Conservation (phyloP, 2,113 vertebrate species). For the Plestiodon gilberti region DNA sequence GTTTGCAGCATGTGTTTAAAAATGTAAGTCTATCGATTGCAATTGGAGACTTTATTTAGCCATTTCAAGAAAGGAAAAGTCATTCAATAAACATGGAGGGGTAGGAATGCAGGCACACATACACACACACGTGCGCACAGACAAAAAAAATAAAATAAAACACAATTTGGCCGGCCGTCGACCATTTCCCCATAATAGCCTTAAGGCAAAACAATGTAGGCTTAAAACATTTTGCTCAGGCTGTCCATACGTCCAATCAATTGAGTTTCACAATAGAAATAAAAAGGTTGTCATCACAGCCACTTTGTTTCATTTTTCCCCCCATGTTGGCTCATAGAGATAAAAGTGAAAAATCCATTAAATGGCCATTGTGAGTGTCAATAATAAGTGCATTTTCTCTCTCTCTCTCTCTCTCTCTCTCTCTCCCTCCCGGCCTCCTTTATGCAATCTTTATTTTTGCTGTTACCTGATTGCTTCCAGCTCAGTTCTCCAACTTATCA, state of each 20-base stretch:
- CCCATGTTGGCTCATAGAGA: neutral
- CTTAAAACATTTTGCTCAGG: slow-evolving; percentile 21
- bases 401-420: neutral
- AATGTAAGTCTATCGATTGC: slow-evolving; percentile 22
- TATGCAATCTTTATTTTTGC: neutral
- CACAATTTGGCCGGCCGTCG: neutral
- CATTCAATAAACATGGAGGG: neutral
- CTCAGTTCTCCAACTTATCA: neutral
- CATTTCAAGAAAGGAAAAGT: slow-evolving; percentile 8
- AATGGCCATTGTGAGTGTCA: slow-evolving; percentile 29
- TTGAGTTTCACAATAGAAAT: slow-evolving; percentile 12
- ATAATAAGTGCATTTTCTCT: neutral
- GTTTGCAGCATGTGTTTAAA: slow-evolving; percentile 13
- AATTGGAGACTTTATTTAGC: slow-evolving; percentile 16
- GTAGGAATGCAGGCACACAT: neutral
- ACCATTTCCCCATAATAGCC: slow-evolving; percentile 9
- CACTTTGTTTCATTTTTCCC: slow-evolving; percentile 22
- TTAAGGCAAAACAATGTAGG: slow-evolving; percentile 16
- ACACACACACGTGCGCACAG: neutral
- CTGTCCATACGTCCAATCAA: slow-evolving; percentile 19
- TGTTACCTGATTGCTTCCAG: neutral
- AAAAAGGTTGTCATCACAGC: slow-evolving; percentile 10
- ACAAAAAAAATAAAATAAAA: neutral
- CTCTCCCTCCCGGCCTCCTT: neutral
- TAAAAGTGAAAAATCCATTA: neutral